phyloP scores from a whole-genome alignment of 2,888 invertebrate genomes.

The Drosophila kambysellisi region DNA sequence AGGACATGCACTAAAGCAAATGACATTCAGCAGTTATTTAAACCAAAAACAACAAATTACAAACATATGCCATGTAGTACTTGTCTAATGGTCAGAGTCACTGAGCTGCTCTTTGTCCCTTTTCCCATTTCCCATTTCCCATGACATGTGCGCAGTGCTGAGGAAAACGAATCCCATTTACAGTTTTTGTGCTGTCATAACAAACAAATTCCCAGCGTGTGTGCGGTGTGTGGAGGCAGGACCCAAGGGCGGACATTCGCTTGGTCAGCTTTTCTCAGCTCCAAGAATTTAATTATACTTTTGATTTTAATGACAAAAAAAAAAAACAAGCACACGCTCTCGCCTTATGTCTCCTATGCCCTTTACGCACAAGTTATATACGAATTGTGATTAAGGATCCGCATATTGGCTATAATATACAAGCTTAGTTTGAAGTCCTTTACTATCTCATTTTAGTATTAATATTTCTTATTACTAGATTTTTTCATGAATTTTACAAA shows the following conservation, averaged over 20 bases:
- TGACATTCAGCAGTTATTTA: conserved; percentile 49
- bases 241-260: conserved; percentile 21
- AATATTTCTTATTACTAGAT: neutral
- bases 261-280: conserved; percentile 47
- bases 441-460: neutral
- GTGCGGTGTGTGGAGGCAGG: conserved; percentile 41
- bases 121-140: conserved; percentile 7
- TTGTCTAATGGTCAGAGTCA: conserved; percentile 51
- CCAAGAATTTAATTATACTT: conserved; percentile 74
- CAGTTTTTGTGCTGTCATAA: conserved; percentile 66
- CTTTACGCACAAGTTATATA: conserved; percentile 10
- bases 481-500: neutral
- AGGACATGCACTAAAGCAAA: conserved; percentile 42
- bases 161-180: conserved; percentile 45
- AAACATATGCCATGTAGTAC: conserved; percentile 2
- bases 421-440: neutral
- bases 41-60: conserved; percentile 24
- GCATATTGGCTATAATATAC: neutral
- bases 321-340: conserved; percentile 39
- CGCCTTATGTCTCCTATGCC: conserved; percentile 12
- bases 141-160: conserved; percentile 27
- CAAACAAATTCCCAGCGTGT: conserved; percentile 73
- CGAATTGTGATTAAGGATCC: neutral
- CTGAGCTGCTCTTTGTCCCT: conserved; percentile 3
- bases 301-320: conserved; percentile 72